These are phyloP conservation scores for Parus major DNA, from an alignment of 2,113 vertebrate species.

Conservation along the genomic window DNA sequence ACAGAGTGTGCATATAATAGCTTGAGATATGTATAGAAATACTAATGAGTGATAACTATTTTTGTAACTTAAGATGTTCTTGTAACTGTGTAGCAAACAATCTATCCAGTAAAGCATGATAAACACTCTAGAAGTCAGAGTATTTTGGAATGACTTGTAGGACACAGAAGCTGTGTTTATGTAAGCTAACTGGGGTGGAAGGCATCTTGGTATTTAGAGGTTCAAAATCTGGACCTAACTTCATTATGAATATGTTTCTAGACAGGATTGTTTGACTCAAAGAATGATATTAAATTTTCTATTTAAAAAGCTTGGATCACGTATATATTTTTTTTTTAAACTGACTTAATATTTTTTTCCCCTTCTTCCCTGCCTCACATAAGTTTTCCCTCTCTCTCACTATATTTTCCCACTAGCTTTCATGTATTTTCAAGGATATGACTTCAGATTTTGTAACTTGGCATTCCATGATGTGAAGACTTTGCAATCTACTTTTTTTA, in stretches of 20 bases:
- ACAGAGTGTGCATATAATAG: slow-evolving; percentile 55
- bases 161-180: background rate
- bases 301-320: background rate
- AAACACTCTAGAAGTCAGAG: slow-evolving; percentile 41
- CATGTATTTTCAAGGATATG: background rate
- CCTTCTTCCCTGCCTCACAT: background rate
- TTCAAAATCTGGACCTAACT: background rate
- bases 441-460: background rate
- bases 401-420: background rate
- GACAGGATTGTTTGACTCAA: slow-evolving; percentile 8
- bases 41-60: slow-evolving; percentile 70
- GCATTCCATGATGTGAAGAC: background rate
- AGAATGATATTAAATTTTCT: slow-evolving; percentile 55
- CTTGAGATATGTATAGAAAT: slow-evolving; percentile 63
- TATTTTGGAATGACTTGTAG: slow-evolving; percentile 16
- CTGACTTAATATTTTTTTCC: background rate
- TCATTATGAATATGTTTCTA: background rate
- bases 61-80: slow-evolving; percentile 72
- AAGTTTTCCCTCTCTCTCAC: background rate
- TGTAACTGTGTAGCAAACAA: slow-evolving; percentile 67
- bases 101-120: slow-evolving; percentile 70
- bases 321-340: background rate
- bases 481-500: background rate
- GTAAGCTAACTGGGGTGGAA: background rate
- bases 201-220: background rate